These are phyloP conservation scores for Antechinus flavipes DNA, from an alignment of 2,113 vertebrate genomes.

Conservation along the genomic window DNA sequence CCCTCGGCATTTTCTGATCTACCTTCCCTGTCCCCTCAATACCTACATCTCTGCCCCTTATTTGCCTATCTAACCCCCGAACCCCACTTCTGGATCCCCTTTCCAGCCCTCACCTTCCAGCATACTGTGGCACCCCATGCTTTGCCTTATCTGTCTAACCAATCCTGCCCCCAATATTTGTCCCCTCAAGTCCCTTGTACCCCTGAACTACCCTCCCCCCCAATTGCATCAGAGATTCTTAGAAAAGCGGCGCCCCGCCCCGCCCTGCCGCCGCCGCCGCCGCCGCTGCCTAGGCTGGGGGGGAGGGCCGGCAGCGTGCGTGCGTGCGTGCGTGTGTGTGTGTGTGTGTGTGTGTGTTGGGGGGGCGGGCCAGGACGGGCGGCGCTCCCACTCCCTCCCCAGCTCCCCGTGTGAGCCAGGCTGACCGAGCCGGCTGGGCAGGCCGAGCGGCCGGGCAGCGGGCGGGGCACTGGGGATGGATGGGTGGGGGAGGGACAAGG, in stretches of 20 bases:
- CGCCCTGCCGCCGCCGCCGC: conserved; percentile 53
- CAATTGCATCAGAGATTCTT: conserved; percentile 73
- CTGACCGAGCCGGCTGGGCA: conserved; percentile 77
- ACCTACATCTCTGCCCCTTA: background rate
- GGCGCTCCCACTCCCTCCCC: conserved; percentile 67
- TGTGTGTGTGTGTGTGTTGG: background rate
- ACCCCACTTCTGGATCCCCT: conserved; percentile 44
- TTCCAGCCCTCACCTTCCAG: conserved; percentile 24
- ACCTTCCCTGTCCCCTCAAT: background rate
- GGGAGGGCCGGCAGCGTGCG: conserved; percentile 56
- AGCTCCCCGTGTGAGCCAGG: conserved; percentile 66
- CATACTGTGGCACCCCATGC: conserved; percentile 69
- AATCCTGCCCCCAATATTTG: conserved; percentile 38
- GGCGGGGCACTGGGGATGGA: background rate
- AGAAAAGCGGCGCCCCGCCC: conserved; percentile 76
- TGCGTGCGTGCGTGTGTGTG: background rate
- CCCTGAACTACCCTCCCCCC: conserved; percentile 66
- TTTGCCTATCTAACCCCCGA: conserved; percentile 9
- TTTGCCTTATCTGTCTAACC: conserved; percentile 11
- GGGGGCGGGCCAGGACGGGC: conserved; percentile 70
- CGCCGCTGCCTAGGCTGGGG: conserved; percentile 34
- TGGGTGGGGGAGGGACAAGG: conserved; percentile 67
- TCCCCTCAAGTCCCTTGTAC: conserved; percentile 62
- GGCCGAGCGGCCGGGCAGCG: conserved; percentile 60
- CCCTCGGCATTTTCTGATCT: background rate